A percentile compares a stretch with the other conserved stretches of the same genome.
Evolutionary conservation across 2,113 vertebrate species (phyloP).

Genomic region (Chloropsis cyanopogon): DNA sequence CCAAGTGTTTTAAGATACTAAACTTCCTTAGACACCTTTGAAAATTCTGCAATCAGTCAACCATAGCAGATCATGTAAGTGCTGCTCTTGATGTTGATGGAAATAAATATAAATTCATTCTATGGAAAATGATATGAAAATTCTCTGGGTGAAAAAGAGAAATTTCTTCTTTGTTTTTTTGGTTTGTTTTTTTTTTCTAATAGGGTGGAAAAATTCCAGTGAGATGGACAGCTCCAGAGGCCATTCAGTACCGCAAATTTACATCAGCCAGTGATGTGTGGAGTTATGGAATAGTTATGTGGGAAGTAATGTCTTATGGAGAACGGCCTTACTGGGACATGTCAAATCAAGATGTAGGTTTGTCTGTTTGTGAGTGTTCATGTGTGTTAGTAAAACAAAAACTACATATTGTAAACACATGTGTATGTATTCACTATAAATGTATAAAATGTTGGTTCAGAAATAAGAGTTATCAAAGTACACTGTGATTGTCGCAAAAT

Average conservation of each 20-base stretch:
- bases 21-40: background rate
- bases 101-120: background rate
- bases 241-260: constrained; percentile 97
- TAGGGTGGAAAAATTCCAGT: constrained; percentile 98
- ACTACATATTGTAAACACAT: background rate
- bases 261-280: constrained; percentile 96
- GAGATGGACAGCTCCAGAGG: constrained; percentile 96
- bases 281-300: constrained; percentile 99
- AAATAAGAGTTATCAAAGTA: background rate
- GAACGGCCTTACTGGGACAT: constrained; percentile 98
- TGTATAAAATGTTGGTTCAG: background rate
- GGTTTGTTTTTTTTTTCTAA: background rate
- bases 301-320: constrained; percentile 99
- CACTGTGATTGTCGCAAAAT: background rate
- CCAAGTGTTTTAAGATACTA: background rate
- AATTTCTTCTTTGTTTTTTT: background rate
- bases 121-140: background rate
- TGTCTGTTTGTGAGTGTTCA: background rate
- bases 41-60: background rate
- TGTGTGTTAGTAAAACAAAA: background rate
- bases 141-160: background rate
- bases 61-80: background rate
- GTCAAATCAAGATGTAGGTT: constrained; percentile 98
- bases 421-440: background rate
- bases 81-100: background rate